Evolutionary conservation across 2,113 vertebrate species (phyloP), one percentile per base, ranked within the genome.

Genomic region (Struthidea cinerea): DNA sequence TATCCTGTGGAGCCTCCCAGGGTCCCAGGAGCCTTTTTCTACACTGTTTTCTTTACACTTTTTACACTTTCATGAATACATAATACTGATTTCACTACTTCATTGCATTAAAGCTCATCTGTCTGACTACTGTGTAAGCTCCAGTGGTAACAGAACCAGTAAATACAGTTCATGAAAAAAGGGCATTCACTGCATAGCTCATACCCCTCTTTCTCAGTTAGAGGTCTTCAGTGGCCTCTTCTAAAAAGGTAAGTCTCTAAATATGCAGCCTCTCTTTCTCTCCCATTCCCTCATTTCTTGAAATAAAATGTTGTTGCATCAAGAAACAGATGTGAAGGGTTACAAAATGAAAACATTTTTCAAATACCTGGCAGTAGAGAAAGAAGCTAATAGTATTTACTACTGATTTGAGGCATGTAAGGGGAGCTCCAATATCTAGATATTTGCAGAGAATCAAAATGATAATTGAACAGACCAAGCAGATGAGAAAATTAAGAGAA

Each of bases 111-210:
- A 81, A 74, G 3, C 15, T 71, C 14, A 55, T 59, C 9, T 75
- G 24, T 5, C 10, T 79, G 52, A 44, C 18, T n/a, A 37, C 26
- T 46, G 4, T n/a, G 8, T 56, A 73, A 84, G 3, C 19, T 57
- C 21, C 67, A 70, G 20, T 39, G 20, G 11, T n/a, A 85, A 79
- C 11, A 83, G 30, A 92, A 86, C 32, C 1, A 65, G 28, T 49
- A 83, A 60, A 64, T 47, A 63, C 1, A 44, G 20, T 68, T 76
- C 2, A 33, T 35, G 7, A 52, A 56, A 33, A 76, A 87, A 52
- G 24, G 6, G 2, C 7, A 37, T 2, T 0, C 41, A 80, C 41
- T 1, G 0, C 46, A 32, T 4, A 42, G 16, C 16, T 82, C 37
- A 28, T 82, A 55, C 13, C 14, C 3, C 24, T 76, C 23, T 82